These are phyloP conservation scores for Vandiemenella viatica DNA, from an alignment of 2,888 invertebrate species.

Conservation along the genomic window DNA sequence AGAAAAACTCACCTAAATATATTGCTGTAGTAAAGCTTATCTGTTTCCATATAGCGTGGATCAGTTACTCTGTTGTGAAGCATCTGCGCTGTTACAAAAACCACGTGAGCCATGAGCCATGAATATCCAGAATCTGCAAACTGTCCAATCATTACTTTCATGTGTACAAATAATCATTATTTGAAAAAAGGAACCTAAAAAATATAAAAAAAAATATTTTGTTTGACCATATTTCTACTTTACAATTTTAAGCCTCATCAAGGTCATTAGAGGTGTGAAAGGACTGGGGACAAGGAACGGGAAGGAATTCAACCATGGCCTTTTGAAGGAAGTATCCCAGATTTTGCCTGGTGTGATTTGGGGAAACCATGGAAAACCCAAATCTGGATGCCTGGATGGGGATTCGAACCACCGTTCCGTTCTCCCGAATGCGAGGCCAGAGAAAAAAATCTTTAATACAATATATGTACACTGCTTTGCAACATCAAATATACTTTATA, in stretches of 20 bases:
- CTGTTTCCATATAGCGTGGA: constrained; percentile 19
- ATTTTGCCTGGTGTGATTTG: no score
- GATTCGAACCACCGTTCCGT: background rate
- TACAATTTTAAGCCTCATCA: background rate
- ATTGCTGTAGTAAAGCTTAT: constrained; percentile 21
- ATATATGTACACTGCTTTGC: no score
- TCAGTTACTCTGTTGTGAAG: constrained; percentile 20
- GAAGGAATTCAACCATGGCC: no score
- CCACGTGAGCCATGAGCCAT: constrained; percentile 21
- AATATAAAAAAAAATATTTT: background rate
- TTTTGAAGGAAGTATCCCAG: no score
- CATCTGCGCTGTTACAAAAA: constrained; percentile 18
- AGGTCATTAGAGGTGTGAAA: no score
- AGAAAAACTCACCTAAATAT: constrained; percentile 18
- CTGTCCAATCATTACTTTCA: constrained; percentile 6
- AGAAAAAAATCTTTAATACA: no score
- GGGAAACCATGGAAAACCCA: no score
- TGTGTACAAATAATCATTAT: background rate
- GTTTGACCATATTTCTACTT: background rate
- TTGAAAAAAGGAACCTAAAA: background rate
- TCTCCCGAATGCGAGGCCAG: no score
- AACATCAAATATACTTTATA: no score
- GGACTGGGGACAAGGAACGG: no score
- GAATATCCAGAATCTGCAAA: constrained; percentile 21
- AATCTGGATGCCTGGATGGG: no score